Conservation (phyloP, 2,888 invertebrate species). For the Caenorhabditis uteleia region DNA sequence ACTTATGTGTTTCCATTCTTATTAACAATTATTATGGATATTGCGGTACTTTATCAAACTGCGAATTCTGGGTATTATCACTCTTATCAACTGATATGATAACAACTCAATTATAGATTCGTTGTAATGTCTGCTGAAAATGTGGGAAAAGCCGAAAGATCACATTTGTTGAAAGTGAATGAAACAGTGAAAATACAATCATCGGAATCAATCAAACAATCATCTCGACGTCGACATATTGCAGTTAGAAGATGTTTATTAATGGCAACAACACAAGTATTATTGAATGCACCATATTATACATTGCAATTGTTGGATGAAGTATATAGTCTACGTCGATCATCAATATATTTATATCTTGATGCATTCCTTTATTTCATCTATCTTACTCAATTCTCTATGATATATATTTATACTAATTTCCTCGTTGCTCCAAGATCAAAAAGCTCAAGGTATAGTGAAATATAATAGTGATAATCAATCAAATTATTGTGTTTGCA, state of each 20-base stretch:
- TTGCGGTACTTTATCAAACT: constrained; percentile 51
- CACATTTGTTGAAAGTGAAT: constrained; percentile 15
- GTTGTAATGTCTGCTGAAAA: constrained; percentile 34
- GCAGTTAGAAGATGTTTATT: constrained; percentile 60
- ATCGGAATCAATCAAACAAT: constrained; percentile 41
- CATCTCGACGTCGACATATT: constrained; percentile 40
- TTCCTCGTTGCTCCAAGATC: constrained; percentile 28
- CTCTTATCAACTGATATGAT: not conserved
- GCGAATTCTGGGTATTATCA: constrained; percentile 10
- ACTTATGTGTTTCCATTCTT: constrained; percentile 60
- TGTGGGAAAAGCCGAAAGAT: constrained; percentile 18
- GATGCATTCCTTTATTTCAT: constrained; percentile 60
- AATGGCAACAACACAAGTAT: constrained; percentile 59
- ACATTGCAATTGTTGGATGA: constrained; percentile 58
- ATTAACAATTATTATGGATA: constrained; percentile 57
- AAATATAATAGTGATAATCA: no score
- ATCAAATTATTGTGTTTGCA: not conserved
- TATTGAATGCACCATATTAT: constrained; percentile 61
- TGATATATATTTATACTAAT: constrained; percentile 54
- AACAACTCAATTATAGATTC: constrained; percentile 14
- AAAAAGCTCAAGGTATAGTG: constrained; percentile 20
- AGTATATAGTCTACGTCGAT: constrained; percentile 39
- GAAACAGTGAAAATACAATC: constrained; percentile 44
- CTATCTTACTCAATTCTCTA: constrained; percentile 59
- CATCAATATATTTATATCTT: constrained; percentile 47